Evolutionary conservation across 2,888 invertebrate genomes (phyloP).

Genomic region (Polydrusus pterygomalis): DNA sequence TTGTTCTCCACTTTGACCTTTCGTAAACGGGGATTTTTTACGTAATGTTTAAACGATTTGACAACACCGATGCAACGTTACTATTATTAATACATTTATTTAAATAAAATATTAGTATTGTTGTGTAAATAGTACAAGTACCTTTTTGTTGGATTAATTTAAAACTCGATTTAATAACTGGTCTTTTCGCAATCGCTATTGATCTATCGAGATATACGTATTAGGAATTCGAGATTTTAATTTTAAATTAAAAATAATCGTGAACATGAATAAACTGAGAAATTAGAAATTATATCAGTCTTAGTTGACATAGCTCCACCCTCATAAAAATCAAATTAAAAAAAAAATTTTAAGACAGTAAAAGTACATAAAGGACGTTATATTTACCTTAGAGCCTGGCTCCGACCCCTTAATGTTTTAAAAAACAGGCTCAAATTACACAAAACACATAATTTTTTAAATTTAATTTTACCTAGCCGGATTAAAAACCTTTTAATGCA

Average conservation of each 20-base stretch:
- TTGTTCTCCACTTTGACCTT: no score
- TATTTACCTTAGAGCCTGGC: not conserved
- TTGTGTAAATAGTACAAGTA: constrained; percentile 37
- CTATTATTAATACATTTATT: constrained; percentile 37
- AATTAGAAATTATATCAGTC: no score
- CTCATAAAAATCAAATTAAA: no score
- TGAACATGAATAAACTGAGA: constrained; percentile 6
- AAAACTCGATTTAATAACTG: not conserved
- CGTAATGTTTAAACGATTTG: not conserved
- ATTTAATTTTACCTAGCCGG: constrained; percentile 23
- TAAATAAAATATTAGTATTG: constrained; percentile 48
- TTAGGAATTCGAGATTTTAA: constrained; percentile 4
- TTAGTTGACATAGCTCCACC: no score
- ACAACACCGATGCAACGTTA: constrained; percentile 16
- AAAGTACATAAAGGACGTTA: no score
- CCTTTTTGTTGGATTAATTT: constrained; percentile 18
- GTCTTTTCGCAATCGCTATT: constrained; percentile 8
- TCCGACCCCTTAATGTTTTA: not conserved
- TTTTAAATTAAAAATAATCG: constrained; percentile 16
- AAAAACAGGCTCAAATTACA: constrained; percentile 30
- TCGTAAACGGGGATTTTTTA: not conserved
- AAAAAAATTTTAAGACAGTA: no score
- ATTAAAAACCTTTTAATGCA: constrained; percentile 47
- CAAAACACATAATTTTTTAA: constrained; percentile 28
- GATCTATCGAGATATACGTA: constrained; percentile 1